Conservation (phyloP, 2,888 invertebrate genomes). For the Spilarctia lutea region DNA sequence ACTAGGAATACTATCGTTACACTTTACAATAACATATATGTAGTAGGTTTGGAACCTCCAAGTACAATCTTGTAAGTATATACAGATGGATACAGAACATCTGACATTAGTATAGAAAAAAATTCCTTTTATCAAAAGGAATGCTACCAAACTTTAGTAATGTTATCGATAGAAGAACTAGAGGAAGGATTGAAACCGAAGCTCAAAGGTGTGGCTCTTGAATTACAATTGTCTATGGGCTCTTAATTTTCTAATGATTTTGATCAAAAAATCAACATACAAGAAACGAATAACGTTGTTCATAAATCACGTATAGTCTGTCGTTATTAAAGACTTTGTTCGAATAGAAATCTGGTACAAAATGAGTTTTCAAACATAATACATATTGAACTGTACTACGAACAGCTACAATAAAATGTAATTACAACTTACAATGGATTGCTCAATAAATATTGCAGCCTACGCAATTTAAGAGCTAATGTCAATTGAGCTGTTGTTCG, state of each 20-base stretch:
- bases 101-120: not conserved
- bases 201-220: not conserved
- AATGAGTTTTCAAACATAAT: constrained; percentile 20
- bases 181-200: too few relatives aligned
- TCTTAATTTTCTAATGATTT: not conserved
- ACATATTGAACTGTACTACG: constrained; percentile 23
- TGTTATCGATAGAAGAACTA: not conserved
- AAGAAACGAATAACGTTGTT: not conserved
- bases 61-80: not conserved
- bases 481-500: constrained; percentile 48
- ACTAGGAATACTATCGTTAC: too few relatives aligned
- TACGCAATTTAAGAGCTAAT: constrained; percentile 58
- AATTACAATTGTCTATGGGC: too few relatives aligned
- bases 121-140: not conserved
- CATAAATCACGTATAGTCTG: not conserved
- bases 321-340: not conserved
- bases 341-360: constrained; percentile 11
- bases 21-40: too few relatives aligned
- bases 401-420: constrained; percentile 37
- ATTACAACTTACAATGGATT: constrained; percentile 55
- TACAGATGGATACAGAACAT: not conserved
- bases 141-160: not conserved
- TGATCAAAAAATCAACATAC: not conserved
- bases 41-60: too few relatives aligned
- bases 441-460: constrained; percentile 53